Conservation (phyloP, 92 coral and sea anemone species). For the Umimayanthus chanpuru region DNA sequence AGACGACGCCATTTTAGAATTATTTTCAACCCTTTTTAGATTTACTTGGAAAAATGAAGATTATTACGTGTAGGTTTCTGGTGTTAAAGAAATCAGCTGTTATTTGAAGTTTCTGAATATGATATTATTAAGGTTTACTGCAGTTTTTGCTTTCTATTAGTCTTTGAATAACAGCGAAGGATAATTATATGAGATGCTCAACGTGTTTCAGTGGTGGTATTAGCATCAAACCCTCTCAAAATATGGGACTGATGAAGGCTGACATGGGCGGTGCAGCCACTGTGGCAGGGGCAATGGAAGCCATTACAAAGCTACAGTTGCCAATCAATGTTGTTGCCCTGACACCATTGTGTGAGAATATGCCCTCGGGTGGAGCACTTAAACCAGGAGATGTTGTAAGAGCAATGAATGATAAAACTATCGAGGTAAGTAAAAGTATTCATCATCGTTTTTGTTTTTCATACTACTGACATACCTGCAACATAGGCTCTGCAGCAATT, state of each 20-base stretch:
- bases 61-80: too few relatives aligned
- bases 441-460: neutral
- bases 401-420: slow-evolving; percentile 92
- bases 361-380: slow-evolving; percentile 85
- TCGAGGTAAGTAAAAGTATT: slow-evolving; percentile 72
- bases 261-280: slow-evolving; percentile 99
- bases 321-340: slow-evolving; percentile 90
- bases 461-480: neutral
- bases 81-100: too few relatives aligned
- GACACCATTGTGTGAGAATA: slow-evolving; percentile 90
- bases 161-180: neutral
- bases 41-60: too few relatives aligned
- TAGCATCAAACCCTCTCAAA: slow-evolving; percentile 86
- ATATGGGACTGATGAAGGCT: slow-evolving; percentile 88
- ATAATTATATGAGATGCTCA: neutral
- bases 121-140: too few relatives aligned
- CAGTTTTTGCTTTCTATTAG: too few relatives aligned
- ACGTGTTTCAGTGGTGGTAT: slow-evolving; percentile 82
- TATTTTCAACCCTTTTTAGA: too few relatives aligned
- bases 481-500: too few relatives aligned
- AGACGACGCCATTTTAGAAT: too few relatives aligned
- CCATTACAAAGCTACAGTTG: slow-evolving; percentile 79
- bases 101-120: too few relatives aligned
- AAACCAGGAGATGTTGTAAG: slow-evolving; percentile 97
- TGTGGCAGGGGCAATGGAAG: slow-evolving; percentile 86